Percentiles rank a stretch among this genome's conserved stretches.
Evolutionary conservation across 2,888 invertebrate genomes (phyloP).

Genomic region (Priocnemis perturbator): DNA sequence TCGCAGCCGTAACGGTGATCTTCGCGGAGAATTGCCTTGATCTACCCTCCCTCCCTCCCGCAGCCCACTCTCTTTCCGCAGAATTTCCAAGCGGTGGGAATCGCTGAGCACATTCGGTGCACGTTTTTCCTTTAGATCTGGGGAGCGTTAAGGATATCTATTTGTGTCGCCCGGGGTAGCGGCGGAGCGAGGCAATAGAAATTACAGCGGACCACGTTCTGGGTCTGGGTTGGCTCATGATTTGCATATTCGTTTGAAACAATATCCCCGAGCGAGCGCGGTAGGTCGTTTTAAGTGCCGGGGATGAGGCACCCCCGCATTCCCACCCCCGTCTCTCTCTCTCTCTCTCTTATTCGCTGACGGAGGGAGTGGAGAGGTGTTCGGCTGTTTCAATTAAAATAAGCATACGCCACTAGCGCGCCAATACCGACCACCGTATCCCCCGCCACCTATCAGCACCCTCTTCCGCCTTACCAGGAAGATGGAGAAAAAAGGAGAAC

Average conservation of each 20-base stretch:
- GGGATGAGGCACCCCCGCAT: neutral
- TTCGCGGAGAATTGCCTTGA: constrained; percentile 41
- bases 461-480: constrained; percentile 37
- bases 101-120: constrained; percentile 58
- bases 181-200: constrained; percentile 61
- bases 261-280: constrained; percentile 67
- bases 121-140: constrained; percentile 67
- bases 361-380: constrained; percentile 20
- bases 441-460: constrained; percentile 39
- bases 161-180: constrained; percentile 54
- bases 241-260: constrained; percentile 76
- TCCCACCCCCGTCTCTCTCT: constrained; percentile 19
- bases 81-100: neutral
- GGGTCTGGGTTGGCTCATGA: constrained; percentile 66
- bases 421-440: constrained; percentile 49
- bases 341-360: neutral
- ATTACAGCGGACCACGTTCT: constrained; percentile 64
- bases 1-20: constrained; percentile 50
- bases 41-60: too few relatives aligned
- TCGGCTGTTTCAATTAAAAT: constrained; percentile 73
- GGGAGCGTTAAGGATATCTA: constrained; percentile 66
- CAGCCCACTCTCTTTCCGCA: constrained; percentile 3
- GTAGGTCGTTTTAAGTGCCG: constrained; percentile 61
- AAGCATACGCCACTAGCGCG: constrained; percentile 65
- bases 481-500: constrained; percentile 55